Evolutionary conservation across 1,140 invertebrate species (phyloP).

Genomic region (Cepaea nemoralis): DNA sequence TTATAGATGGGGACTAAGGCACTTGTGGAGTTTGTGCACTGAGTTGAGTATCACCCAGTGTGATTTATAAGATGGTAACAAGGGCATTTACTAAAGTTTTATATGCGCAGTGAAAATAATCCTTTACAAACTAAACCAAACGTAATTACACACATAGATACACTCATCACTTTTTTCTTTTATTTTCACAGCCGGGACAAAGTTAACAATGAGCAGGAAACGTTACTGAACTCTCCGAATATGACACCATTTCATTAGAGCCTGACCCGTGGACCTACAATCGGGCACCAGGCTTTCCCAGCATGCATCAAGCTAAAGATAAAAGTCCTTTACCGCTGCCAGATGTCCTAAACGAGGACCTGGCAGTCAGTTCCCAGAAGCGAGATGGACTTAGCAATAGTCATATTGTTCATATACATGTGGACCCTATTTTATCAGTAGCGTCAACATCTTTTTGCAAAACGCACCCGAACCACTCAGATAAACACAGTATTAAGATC

Average conservation of each 20-base stretch:
- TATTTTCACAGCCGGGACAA: conserved; percentile 51
- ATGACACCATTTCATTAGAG: conserved; percentile 55
- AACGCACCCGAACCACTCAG: not conserved
- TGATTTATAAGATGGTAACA: too few species aligned
- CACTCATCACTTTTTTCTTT: not conserved
- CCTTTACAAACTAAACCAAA: too few species aligned
- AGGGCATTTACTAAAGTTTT: too few species aligned
- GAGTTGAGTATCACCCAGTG: too few species aligned
- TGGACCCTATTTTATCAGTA: not conserved
- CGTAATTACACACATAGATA: not conserved
- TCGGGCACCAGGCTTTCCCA: conserved; percentile 51
- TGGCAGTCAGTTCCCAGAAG: not conserved
- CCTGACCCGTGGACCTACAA: conserved; percentile 57
- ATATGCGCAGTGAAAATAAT: not conserved
- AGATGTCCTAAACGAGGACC: not conserved
- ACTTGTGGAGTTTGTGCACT: too few species aligned
- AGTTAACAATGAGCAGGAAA: conserved; percentile 57
- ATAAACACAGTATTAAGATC: not conserved
- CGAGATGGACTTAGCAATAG: not conserved
- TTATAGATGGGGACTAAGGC: too few species aligned
- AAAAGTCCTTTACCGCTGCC: not conserved
- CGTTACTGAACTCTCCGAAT: conserved; percentile 59
- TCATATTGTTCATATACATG: not conserved
- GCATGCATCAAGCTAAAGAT: conserved; percentile 38
- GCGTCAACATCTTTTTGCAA: not conserved